Evolutionary conservation across 2,797 vertebrate genomes (phyloP).

Genomic region (Salmo trutta): DNA sequence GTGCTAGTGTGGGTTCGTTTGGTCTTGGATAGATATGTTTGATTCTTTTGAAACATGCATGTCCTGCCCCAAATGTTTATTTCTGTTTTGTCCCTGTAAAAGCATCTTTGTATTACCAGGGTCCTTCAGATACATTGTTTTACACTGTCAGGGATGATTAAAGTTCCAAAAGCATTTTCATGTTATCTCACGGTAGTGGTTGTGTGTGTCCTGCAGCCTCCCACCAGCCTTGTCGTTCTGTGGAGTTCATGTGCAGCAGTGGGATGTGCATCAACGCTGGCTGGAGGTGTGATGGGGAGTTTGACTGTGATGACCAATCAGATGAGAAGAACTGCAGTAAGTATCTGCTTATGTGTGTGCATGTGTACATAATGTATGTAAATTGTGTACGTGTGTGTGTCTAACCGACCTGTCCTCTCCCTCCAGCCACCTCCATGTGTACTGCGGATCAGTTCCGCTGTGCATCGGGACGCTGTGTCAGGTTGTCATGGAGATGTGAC

Average conservation of each 20-base stretch:
- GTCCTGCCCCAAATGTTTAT: too few species aligned
- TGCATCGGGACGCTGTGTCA: constrained; percentile 90
- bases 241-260: constrained; percentile 98
- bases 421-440: constrained; percentile 91
- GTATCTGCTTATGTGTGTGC: constrained; percentile 46
- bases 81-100: too few species aligned
- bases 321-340: constrained; percentile 99
- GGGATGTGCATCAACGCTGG: constrained; percentile 96
- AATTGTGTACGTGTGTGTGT: constrained; percentile 7
- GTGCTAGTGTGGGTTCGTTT: neutral
- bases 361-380: neutral
- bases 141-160: too few species aligned
- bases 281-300: constrained; percentile 97
- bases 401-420: constrained; percentile 4
- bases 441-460: constrained; percentile 97
- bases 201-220: constrained; percentile 79
- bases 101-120: too few species aligned
- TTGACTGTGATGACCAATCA: constrained; percentile 96
- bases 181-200: neutral
- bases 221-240: constrained; percentile 95
- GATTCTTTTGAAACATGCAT: neutral
- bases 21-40: neutral
- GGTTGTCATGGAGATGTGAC: constrained; percentile 94
- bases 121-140: too few species aligned
- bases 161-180: too few species aligned